phyloP scores from a whole-genome alignment of 2,113 vertebrate species.

The Tapirus terrestris region DNA sequence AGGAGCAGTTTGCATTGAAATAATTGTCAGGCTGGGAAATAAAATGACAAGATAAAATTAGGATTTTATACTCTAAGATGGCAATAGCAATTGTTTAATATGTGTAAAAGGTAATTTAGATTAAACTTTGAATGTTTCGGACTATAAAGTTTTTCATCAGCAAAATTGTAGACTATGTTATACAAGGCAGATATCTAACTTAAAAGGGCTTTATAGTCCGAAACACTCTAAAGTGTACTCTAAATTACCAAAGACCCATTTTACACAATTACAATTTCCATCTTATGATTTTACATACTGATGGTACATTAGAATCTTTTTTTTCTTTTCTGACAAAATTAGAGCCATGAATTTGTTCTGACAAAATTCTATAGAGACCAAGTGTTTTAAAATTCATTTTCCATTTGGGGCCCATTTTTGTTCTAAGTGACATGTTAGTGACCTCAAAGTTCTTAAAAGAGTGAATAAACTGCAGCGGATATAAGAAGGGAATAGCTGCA shows the following conservation, averaged over 20 bases:
- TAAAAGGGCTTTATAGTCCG: conserved; percentile 83
- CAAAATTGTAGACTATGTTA: conserved; percentile 79
- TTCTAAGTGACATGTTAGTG: conserved; percentile 51
- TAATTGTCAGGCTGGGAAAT: conserved; percentile 96
- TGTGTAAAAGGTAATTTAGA: conserved; percentile 85
- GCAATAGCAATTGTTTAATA: conserved; percentile 83
- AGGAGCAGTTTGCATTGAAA: conserved; percentile 99
- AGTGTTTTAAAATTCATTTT: conserved; percentile 52
- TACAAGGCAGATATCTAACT: conserved; percentile 79
- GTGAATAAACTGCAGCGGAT: not conserved
- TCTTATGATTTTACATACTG: conserved; percentile 78
- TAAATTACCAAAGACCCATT: conserved; percentile 83
- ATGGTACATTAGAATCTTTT: conserved; percentile 66
- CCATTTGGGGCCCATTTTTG: conserved; percentile 42
- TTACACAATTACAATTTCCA: conserved; percentile 83
- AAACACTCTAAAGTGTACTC: conserved; percentile 79
- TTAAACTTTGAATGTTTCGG: conserved; percentile 85
- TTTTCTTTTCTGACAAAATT: conserved; percentile 72
- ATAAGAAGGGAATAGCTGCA: not conserved
- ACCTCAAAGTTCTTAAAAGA: not conserved
- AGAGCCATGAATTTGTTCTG: conserved; percentile 64
- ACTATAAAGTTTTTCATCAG: conserved; percentile 87
- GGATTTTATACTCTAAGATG: conserved; percentile 79
- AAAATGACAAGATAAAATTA: conserved; percentile 85
- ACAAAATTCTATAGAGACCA: conserved; percentile 49